A percentile compares a stretch with the other conserved stretches of the same genome.
phyloP scores from a whole-genome alignment of 2,888 invertebrate genomes.

The Clunio marinus region DNA sequence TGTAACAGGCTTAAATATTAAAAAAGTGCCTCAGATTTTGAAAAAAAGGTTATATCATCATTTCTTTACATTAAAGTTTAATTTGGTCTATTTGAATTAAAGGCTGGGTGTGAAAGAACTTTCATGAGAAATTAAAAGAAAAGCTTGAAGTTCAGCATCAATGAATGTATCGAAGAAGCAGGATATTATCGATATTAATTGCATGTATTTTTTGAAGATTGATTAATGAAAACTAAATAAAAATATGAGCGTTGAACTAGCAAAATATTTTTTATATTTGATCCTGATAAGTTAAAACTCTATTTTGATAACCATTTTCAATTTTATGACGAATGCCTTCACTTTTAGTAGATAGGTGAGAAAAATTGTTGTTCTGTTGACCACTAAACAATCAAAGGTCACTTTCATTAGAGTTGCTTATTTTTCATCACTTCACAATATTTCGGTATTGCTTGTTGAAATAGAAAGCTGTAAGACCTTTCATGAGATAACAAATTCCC shows the following conservation, averaged over 20 bases:
- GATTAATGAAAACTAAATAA: slow-evolving; percentile 1
- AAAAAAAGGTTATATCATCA: not conserved
- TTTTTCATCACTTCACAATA: too few relatives aligned
- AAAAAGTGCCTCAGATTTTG: slow-evolving; percentile 22
- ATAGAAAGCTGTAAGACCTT: too few relatives aligned
- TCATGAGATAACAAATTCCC: too few relatives aligned
- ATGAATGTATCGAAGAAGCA: not conserved
- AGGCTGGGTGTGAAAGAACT: not conserved
- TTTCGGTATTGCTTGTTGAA: too few relatives aligned
- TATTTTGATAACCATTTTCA: too few relatives aligned
- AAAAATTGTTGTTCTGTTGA: too few relatives aligned
- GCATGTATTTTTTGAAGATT: slow-evolving; percentile 19
- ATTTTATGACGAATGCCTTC: too few relatives aligned
- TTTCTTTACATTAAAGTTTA: not conserved
- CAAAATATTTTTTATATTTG: too few relatives aligned
- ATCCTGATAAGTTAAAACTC: too few relatives aligned
- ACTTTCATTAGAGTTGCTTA: too few relatives aligned
- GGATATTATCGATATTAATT: not conserved
- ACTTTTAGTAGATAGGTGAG: too few relatives aligned
- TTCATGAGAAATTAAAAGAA: not conserved
- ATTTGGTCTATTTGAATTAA: not conserved
- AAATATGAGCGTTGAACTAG: slow-evolving; percentile 13
- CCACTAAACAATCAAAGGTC: too few relatives aligned
- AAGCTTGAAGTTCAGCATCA: not conserved
- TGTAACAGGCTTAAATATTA: slow-evolving; percentile 14